phyloP scores from a whole-genome alignment of 2,113 vertebrate genomes.

The Tyrannus savana region DNA sequence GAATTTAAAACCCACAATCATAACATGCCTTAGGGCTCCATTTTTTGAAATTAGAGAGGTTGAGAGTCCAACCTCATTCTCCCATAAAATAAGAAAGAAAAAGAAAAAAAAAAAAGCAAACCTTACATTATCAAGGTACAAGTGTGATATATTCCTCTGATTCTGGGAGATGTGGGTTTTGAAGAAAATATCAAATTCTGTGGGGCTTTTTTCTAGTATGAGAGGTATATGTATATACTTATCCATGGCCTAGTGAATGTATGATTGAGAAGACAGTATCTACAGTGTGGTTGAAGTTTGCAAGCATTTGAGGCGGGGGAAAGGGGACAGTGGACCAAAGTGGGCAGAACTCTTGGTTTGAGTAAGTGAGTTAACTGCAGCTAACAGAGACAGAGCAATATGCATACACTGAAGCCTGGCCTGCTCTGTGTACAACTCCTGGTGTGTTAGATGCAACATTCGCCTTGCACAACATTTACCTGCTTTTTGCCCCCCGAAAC shows the following conservation, averaged over 20 bases:
- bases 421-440: not conserved
- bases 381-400: not conserved
- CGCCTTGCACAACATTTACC: not conserved
- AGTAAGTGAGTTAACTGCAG: not conserved
- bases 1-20: not conserved
- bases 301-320: not conserved
- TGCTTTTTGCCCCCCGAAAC: not conserved
- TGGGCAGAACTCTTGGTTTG: rapidly evolving
- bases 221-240: not conserved
- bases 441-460: not conserved
- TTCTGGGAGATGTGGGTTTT: not conserved
- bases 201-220: not conserved
- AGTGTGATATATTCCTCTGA: not conserved
- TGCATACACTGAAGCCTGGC: not conserved
- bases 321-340: not conserved
- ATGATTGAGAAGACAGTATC: not conserved
- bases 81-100: not conserved
- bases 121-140: not conserved
- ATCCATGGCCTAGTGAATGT: not conserved
- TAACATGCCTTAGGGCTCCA: not conserved
- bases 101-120: rapidly evolving
- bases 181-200: not conserved
- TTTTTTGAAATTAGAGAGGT: not conserved
- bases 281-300: not conserved
- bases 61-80: not conserved